These are phyloP conservation scores for Hycleus cichorii DNA, from an alignment of 1,140 invertebrate species.

Conservation along the genomic window DNA sequence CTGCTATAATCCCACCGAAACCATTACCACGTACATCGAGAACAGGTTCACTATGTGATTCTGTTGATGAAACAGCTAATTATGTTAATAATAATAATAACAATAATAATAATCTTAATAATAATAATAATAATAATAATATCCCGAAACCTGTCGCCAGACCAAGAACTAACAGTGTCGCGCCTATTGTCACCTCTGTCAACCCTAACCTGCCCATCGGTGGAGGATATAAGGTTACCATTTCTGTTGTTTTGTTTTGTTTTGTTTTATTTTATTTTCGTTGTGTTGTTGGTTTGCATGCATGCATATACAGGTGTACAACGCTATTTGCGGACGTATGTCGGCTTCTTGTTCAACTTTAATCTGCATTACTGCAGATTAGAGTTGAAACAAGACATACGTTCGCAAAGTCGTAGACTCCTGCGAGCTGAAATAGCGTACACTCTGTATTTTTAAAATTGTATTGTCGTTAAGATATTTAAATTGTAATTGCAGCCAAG, in stretches of 20 bases:
- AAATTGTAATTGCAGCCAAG: slow-evolving; percentile 53
- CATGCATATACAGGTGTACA: neutral
- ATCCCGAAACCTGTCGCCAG: slow-evolving; percentile 63
- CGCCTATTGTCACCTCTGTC: slow-evolving; percentile 47
- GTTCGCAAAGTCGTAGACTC: too few species aligned
- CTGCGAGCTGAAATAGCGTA: too few species aligned
- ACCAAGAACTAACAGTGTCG: slow-evolving; percentile 58
- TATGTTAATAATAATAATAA: too few species aligned
- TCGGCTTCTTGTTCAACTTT: too few species aligned
- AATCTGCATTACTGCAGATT: too few species aligned
- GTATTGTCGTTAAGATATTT: neutral
- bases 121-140: slow-evolving; percentile 17
- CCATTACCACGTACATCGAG: slow-evolving; percentile 63
- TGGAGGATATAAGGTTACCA: slow-evolving; percentile 62
- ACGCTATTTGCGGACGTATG: too few species aligned
- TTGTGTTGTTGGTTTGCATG: slow-evolving; percentile 4
- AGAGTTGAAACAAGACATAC: too few species aligned
- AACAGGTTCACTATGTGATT: slow-evolving; percentile 55
- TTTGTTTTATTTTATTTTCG: slow-evolving; percentile 22
- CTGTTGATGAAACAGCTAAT: slow-evolving; percentile 19
- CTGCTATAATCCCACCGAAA: slow-evolving; percentile 53
- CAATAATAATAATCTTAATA: neutral
- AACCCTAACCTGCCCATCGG: slow-evolving; percentile 47
- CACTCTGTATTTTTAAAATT: neutral
- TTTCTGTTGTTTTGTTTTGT: slow-evolving; percentile 10